Base-by-base conservation (phyloP, 2,888 invertebrate species). In the Pyrrhia umbra region DNA sequence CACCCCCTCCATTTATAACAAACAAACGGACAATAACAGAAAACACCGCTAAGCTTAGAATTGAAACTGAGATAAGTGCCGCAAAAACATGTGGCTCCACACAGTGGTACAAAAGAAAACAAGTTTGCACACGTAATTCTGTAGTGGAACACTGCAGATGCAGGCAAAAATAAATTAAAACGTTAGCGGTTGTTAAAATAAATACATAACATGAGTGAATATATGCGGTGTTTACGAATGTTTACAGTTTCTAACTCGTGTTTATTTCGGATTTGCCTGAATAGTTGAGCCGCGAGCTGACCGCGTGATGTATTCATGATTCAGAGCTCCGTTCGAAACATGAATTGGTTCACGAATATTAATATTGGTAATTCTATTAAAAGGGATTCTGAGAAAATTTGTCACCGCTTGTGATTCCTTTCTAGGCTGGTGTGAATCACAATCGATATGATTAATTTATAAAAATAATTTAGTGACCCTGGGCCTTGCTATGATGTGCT, bases 41-140 rank as follows among this genome's bases (percentile, higher is more conserved):
- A 60, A 54, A 50, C 37, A 54, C 25, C 34, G 16, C 27, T 55
- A 45, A 77, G 73, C 67, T 72, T 66, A 62, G 73, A 62, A 77
- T 72, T 72, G 62, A 62, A 75, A 67, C 72, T 10, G 66, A 72
- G 73, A 72, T 72, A 75, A 66, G 56, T 59, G 47, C 40, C 51
- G 51, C 62, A 72, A 72, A 76, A 77, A 72, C 77, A 72, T 63
- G 73, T 77, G 72, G 71, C 27, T 34, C 56, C 51, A 52, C 62
- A 50, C 49, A 49, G 16, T 6, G 39, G 39, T 37, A 46, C 25
- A 61, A 60, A 72, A 76, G 21, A 54, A 47, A 62, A 59, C 49
- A 59, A 57, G 54, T 43, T 56, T 46, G 37, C 16, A 57, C 50
- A 50, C 43, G 50, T 47, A 51, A 51, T 60, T 39, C 47, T 49